Base-by-base conservation (phyloP, 1,140 invertebrate genomes). In the Lepidostoma basale region DNA sequence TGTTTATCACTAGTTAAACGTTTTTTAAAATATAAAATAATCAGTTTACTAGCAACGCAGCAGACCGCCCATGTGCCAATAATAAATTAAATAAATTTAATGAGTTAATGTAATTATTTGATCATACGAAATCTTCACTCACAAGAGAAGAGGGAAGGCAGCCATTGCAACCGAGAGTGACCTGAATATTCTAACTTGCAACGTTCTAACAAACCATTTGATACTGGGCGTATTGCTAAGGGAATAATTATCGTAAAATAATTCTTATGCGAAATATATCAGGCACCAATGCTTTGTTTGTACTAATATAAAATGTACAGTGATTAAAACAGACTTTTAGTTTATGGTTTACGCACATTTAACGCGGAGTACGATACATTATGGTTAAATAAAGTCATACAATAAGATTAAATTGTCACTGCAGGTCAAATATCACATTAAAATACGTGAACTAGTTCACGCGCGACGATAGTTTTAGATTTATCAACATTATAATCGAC, bases 101-200 rank as follows among this genome's bases (percentile, higher is more conserved):
- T 6, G 12, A 12, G 30, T 33, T 33, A 5, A 6, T 33, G 5
- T 12, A 59, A 40, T 40, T 62, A 44, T 47, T 62, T 47, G 59
- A 62, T 62, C 59, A 47, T 62, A 44, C 59, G 26, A 44, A 39
- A 30, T 62, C 59, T 62, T 47, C 26, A 26, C 42, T 12, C n/a
- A 22, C n/a, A 22, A 40, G 5, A 12, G 8, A 59, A 39, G 12
- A 3, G 54, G 14, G 12, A 39, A n/a, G n/a, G n/a, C n/a, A n/a
- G n/a, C 30, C 9, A 8, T 18, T 10, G 20, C 28, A 18, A 59
- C 26, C 36, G 5, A 39, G 25, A 54, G 20, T 23, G 36, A 56
- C 26, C 52, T 20, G 52, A 56, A 36, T 56, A 36, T 56, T 30
- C 3, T 10, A 47, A 47, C 33, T 47, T 47, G 3, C 20, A 22